Conservation (phyloP, 1,140 invertebrate genomes). For the Oncopodura yosiiana region DNA sequence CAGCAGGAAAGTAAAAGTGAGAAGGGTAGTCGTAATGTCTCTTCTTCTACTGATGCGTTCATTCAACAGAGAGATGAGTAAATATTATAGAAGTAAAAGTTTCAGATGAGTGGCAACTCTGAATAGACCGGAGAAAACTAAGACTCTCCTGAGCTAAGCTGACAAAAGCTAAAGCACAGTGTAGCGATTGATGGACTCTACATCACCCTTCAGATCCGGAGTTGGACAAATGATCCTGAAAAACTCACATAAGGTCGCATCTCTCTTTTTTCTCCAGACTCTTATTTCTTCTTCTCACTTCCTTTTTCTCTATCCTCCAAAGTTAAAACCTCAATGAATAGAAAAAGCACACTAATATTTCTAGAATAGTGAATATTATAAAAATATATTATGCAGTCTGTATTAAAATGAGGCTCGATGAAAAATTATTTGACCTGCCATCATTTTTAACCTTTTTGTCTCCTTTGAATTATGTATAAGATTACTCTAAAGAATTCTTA, state of each 20-base stretch:
- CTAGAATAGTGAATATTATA: no score
- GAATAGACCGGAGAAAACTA: conserved; percentile 19
- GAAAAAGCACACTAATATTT: no score
- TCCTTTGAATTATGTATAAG: no score
- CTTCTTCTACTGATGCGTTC: no score
- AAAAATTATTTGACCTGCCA: no score
- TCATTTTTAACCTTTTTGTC: no score
- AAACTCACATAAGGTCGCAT: conserved; percentile 19
- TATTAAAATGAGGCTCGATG: no score
- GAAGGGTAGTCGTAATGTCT: conserved; percentile 20
- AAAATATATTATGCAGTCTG: no score
- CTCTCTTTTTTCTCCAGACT: conserved; percentile 1
- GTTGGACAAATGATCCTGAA: conserved; percentile 14
- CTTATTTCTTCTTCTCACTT: conserved; percentile 4
- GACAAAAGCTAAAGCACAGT: conserved; percentile 18
- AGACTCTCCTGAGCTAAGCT: no score
- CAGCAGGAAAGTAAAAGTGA: conserved; percentile 17
- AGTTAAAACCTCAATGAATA: no score
- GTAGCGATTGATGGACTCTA: conserved; percentile 34
- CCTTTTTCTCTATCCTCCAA: background rate
- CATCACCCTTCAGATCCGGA: conserved; percentile 34
- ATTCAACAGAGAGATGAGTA: no score
- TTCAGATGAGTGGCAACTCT: conserved; percentile 31
- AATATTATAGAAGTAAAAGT: conserved; percentile 10
- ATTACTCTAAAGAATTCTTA: no score